Conservation (phyloP, 1,140 invertebrate species). For the Geopemphigus sp. region DNA sequence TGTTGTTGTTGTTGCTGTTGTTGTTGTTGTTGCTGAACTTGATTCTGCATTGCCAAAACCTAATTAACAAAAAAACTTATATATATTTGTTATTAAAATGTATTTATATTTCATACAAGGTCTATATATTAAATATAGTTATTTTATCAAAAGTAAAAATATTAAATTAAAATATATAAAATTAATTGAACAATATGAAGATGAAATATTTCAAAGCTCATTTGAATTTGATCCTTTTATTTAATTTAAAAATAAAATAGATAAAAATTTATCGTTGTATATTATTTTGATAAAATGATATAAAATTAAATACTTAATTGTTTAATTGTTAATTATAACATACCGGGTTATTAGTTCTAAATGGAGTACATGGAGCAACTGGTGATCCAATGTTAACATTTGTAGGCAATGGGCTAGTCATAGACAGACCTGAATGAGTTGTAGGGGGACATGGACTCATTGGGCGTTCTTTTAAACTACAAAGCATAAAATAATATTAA, state of each 20-base stretch:
- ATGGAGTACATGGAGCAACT: conserved; percentile 44
- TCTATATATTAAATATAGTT: not conserved
- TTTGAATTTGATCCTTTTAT: not conserved
- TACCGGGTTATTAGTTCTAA: conserved; percentile 43
- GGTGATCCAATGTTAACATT: conserved; percentile 59
- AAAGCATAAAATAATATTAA: conserved; percentile 45
- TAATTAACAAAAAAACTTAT: not conserved
- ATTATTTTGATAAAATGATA: not conserved
- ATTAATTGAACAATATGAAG: not conserved
- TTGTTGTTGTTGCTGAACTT: conserved; percentile 44
- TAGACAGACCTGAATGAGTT: conserved; percentile 54
- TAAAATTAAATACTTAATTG: too few species aligned
- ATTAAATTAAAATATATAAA: not conserved
- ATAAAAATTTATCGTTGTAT: not conserved
- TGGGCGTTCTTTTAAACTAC: conserved; percentile 76
- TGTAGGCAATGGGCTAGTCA: conserved; percentile 61
- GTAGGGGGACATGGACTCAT: conserved; percentile 63
- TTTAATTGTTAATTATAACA: not conserved
- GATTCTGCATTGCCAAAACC: conserved; percentile 46
- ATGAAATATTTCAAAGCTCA: not conserved
- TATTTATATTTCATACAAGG: not conserved
- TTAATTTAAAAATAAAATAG: not conserved
- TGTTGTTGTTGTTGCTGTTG: conserved; percentile 32
- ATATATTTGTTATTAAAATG: too few species aligned
- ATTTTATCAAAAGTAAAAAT: not conserved